These are phyloP conservation scores for Drosophila histrio DNA, from an alignment of 2,888 invertebrate species.

Conservation along the genomic window DNA sequence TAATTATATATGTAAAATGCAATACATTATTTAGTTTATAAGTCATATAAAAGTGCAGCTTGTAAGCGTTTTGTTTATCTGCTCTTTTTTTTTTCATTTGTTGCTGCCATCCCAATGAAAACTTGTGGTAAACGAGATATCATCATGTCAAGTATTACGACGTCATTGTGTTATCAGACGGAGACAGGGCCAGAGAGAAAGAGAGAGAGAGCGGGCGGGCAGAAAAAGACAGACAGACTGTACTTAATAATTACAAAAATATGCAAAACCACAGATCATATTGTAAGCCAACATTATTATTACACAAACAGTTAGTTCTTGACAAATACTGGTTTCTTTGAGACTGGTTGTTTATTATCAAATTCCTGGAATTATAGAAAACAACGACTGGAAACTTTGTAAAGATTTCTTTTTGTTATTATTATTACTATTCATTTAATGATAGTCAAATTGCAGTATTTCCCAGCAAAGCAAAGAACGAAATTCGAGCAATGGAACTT, in stretches of 20 bases:
- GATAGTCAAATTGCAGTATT: constrained; percentile 30
- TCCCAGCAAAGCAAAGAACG: constrained; percentile 16
- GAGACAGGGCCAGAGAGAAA: not conserved
- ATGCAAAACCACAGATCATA: constrained; percentile 11
- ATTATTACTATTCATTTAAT: not conserved
- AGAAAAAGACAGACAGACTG: not conserved
- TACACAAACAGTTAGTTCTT: not conserved
- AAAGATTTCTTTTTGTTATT: not conserved
- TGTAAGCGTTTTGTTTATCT: constrained; percentile 22
- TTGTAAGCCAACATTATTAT: constrained; percentile 1
- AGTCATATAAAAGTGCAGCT: not conserved
- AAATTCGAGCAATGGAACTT: constrained; percentile 3
- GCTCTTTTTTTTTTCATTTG: constrained; percentile 13
- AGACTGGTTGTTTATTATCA: constrained; percentile 29
- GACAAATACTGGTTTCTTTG: not conserved
- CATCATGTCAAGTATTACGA: constrained; percentile 34
- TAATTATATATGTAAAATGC: not conserved
- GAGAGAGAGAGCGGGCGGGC: too few species aligned
- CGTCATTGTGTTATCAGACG: constrained; percentile 40
- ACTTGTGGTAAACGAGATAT: constrained; percentile 32
- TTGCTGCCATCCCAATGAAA: constrained; percentile 5
- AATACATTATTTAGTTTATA: not conserved
- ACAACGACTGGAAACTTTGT: constrained; percentile 3
- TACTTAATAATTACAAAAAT: constrained; percentile 13
- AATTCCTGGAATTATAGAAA: constrained; percentile 35